Base-by-base conservation (phyloP, 2,797 vertebrate genomes). In the Pelodytes ibericus region DNA sequence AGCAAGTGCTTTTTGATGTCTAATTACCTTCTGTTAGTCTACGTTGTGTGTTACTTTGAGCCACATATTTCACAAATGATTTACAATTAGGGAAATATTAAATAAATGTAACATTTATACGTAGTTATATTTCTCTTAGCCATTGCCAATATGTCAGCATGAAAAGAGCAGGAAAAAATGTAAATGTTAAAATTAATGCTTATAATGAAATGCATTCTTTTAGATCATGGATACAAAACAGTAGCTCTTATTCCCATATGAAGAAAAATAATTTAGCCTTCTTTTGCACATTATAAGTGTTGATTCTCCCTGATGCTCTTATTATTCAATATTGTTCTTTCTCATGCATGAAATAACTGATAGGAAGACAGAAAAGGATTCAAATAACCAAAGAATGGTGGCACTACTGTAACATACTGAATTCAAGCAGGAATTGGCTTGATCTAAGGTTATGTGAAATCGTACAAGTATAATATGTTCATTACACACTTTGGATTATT, bases 161-260 rank as follows among this genome's bases (percentile, higher is more conserved):
- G 72, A 31, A 71, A 74, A 82, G 72, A 83, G 29, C 71, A 81
- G 83, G 85, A 82, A 83, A 29, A n/a, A 80, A 81, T 86, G 89
- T 88, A 84, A 87, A 84, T 82, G 74, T 71, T 85, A 74, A 81
- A 88, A 86, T 61, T 57, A 85, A 85, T 84, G 77, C 30, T 81
- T 82, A 68, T 83, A 83, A 84, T 86, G 86, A 84, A 70, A 87
- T 89, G 85, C 84, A 81, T 56, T 86, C 64, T 82, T 85, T 83
- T 85, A 80, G 88, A 88, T 87, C 80, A 82, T 80, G 24, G 41
- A 83, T 81, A 53, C 75, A 88, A 87, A 86, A 27, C 49, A 86
- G 31, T 77, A 57, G 71, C 85, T 86, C 72, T 83, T 80, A 39
- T 57, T 84, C 74, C 82, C 81, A 83, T 4, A 78, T 10, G 22